phyloP scores from a whole-genome alignment of 2,797 vertebrate species.

The Tapirus indicus region DNA sequence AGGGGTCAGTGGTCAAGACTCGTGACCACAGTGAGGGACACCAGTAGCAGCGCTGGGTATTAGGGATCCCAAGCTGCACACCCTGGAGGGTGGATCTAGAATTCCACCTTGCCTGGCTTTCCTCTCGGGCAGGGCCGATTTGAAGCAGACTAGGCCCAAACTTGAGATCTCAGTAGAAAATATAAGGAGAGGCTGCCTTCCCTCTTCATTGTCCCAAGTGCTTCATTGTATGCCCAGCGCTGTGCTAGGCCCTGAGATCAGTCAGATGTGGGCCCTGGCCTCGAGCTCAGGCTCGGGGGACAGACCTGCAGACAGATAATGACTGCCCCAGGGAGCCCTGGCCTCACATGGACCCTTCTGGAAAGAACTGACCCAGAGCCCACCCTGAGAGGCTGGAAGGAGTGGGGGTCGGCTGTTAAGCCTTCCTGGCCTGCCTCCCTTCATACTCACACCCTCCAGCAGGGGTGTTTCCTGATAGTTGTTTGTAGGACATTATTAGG shows the following conservation, averaged over 20 bases:
- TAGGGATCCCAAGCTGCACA: background rate
- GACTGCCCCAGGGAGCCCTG: background rate
- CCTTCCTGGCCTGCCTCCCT: background rate
- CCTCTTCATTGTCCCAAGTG: rapidly evolving
- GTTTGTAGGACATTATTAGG: background rate
- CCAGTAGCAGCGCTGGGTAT: rapidly evolving
- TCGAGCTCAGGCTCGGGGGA: background rate
- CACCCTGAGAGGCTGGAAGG: background rate
- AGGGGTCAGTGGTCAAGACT: background rate
- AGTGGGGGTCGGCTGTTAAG: background rate
- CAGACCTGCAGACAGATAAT: background rate
- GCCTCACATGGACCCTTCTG: rapidly evolving
- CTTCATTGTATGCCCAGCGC: background rate
- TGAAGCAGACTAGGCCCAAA: background rate
- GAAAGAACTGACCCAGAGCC: background rate
- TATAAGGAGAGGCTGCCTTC: background rate
- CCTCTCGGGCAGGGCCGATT: background rate
- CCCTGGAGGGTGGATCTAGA: background rate
- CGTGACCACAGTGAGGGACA: background rate
- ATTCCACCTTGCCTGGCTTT: background rate
- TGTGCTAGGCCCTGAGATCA: background rate
- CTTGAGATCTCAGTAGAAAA: background rate
- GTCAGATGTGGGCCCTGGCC: background rate
- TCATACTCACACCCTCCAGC: background rate
- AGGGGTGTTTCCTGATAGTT: background rate